Base-by-base conservation (phyloP, 2,113 vertebrate species). In the Erpornis zantholeuca region DNA sequence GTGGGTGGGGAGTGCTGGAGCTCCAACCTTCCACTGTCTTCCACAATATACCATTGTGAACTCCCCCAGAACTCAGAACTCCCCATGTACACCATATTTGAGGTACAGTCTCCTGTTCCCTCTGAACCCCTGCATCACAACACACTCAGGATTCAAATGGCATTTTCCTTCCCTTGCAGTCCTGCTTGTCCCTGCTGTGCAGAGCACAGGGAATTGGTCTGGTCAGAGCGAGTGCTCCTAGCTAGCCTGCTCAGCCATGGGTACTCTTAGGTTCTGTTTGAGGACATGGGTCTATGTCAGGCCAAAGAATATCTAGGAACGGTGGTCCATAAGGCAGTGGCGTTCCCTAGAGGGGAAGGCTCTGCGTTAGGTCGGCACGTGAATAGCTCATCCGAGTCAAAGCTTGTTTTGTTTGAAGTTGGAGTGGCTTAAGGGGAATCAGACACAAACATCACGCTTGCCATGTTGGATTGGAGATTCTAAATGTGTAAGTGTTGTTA, bases 1-100 rank as follows among this genome's bases (percentile, higher is more conserved):
- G 12, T 86, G 61, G 5, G 2, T 82, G 49, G 31, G 28, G 12
- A 31, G 21, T 64, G 59, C 15, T 79, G 78, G 61, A 90, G 24
- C 10, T 52, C 47, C 38, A 78, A 8, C 19, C 21, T 29, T 73
- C 14, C 23, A 13, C 33, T 0, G 3, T 19, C 11, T 42, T 64
- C 31, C 23, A 4, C 0, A 0, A 7, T 36, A 54, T 10, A 42
- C 11, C 29, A 8, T 0, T 31, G 31, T 60, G 31, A 65, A 10
- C 28, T 47, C 40, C 10, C 8, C 8, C 33, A 54, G 47, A 53
- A 47, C 38, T 89, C 23, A 73, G 69, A 33, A 19, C 25, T 53
- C 15, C 20, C 8, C 7, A 7, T 0, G 0, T 69, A 29, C 31
- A 29, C 42, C 38, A 36, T 42, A 35, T 35, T 40, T 87, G 54